Conservation (phyloP, 2,888 invertebrate genomes). For the Microctonus aethiopoides region DNA sequence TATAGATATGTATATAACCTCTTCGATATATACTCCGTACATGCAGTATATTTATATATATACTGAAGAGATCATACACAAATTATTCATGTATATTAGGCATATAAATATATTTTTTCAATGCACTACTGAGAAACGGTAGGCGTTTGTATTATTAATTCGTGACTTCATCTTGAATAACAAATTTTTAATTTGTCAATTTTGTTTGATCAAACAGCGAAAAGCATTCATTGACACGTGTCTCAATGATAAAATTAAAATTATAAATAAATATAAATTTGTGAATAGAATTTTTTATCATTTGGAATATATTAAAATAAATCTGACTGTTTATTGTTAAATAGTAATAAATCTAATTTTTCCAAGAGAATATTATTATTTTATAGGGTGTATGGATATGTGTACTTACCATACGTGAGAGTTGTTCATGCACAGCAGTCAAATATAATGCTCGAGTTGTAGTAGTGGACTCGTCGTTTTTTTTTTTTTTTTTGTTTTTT, state of each 20-base stretch:
- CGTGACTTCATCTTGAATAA: slow-evolving; percentile 27
- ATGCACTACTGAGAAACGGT: slow-evolving; percentile 26
- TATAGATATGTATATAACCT: neutral
- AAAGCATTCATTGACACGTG: neutral
- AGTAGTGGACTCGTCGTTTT: neutral
- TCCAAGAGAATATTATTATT: slow-evolving; percentile 1
- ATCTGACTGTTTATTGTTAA: neutral
- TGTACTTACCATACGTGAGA: slow-evolving; percentile 35
- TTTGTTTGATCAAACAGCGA: slow-evolving; percentile 16
- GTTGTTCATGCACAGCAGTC: slow-evolving; percentile 38
- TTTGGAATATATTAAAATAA: neutral
- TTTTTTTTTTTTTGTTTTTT: neutral
- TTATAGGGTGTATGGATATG: neutral
- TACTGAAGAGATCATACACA: neutral
- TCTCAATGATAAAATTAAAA: slow-evolving; percentile 15
- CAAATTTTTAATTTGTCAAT: slow-evolving; percentile 13
- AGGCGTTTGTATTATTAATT: slow-evolving; percentile 30
- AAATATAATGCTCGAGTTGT: slow-evolving; percentile 36
- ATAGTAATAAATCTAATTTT: no score
- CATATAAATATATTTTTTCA: slow-evolving; percentile 12
- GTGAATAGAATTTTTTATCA: slow-evolving; percentile 14
- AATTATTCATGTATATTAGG: slow-evolving; percentile 6
- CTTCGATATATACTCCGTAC: neutral
- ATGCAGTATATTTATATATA: slow-evolving; percentile 11
- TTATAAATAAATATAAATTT: neutral